Evolutionary conservation across 2,113 vertebrate species (phyloP).

Genomic region (Procavia capensis): DNA sequence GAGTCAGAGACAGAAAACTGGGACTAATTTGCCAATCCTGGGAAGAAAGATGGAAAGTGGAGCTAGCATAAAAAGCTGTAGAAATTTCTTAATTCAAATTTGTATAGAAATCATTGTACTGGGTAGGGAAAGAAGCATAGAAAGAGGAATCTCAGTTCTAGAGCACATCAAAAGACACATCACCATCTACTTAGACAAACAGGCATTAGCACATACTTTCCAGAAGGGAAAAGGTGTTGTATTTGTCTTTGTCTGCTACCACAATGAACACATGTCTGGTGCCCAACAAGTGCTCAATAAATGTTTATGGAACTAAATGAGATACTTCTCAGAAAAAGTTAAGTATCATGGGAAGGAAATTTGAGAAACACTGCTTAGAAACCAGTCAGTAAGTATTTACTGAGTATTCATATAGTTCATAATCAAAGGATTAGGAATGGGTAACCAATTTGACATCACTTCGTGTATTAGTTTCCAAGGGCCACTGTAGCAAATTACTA

Average conservation of each 20-base stretch:
- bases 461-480: not conserved
- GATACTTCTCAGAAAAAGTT: slow-evolving; percentile 15
- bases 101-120: slow-evolving; percentile 60
- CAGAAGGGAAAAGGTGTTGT: not conserved
- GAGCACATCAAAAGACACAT: not conserved
- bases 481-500: not conserved
- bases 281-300: slow-evolving; percentile 20
- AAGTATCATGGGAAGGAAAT: not conserved
- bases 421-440: not conserved
- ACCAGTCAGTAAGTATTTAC: not conserved
- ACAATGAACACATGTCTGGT: not conserved
- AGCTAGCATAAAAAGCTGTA: slow-evolving; percentile 43
- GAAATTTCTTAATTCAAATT: slow-evolving; percentile 50
- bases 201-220: not conserved
- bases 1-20: slow-evolving; percentile 57
- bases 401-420: not conserved
- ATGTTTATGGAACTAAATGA: slow-evolving; percentile 43
- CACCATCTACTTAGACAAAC: not conserved
- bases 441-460: not conserved
- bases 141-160: slow-evolving; percentile 13
- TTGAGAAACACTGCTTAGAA: not conserved
- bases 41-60: slow-evolving; percentile 71
- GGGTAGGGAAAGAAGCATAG: not conserved
- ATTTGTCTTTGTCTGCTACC: slow-evolving; percentile 13
- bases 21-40: slow-evolving; percentile 62